These are phyloP conservation scores for Smithornis capensis DNA, from an alignment of 2,113 vertebrate species.

Conservation along the genomic window DNA sequence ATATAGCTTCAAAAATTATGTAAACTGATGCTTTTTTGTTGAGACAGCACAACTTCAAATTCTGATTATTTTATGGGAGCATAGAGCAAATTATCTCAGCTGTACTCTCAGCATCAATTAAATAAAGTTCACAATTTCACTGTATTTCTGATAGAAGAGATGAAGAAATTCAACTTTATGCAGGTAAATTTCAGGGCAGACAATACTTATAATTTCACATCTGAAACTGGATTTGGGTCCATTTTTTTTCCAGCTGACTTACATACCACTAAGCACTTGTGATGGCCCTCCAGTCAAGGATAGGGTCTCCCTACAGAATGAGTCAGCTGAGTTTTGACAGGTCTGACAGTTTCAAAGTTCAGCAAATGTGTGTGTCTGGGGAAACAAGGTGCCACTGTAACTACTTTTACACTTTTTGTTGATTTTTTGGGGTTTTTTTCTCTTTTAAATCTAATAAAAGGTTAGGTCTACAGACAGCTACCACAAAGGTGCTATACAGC, in stretches of 20 bases:
- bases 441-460: neutral
- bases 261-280: neutral
- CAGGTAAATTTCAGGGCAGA: neutral
- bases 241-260: neutral
- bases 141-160: neutral
- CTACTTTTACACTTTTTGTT: neutral
- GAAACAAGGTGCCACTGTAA: neutral
- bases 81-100: neutral
- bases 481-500: neutral
- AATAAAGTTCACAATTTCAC: neutral
- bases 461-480: neutral
- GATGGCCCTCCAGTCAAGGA: neutral
- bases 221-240: neutral
- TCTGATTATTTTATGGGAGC: neutral
- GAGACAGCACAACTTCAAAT: neutral
- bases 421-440: neutral
- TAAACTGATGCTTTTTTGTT: neutral
- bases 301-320: accelerated
- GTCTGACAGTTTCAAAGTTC: neutral
- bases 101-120: neutral
- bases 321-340: neutral
- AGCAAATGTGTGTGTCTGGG: neutral
- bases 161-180: neutral
- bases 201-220: neutral
- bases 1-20: neutral